Percentiles rank a stretch among this genome's conserved stretches.
Conservation (phyloP, 1,140 invertebrate genomes). For the Drosophila azteca region DNA sequence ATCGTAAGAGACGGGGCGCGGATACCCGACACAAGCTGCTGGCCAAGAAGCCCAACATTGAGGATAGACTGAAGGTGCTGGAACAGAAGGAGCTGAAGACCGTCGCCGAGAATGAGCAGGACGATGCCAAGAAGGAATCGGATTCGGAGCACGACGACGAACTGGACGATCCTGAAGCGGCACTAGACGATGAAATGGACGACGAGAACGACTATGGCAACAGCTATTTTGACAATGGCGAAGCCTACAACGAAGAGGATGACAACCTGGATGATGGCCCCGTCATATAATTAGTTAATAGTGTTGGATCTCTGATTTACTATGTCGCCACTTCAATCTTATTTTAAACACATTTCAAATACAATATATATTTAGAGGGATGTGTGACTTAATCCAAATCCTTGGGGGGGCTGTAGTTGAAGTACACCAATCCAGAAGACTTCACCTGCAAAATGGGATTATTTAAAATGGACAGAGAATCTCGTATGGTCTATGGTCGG, state of each 20-base stretch:
- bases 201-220: constrained; percentile 91
- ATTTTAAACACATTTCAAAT: constrained; percentile 73
- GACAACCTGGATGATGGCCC: constrained; percentile 93
- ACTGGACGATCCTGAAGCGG: constrained; percentile 74
- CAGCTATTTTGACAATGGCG: constrained; percentile 94
- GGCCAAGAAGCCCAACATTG: constrained; percentile 67
- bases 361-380: constrained; percentile 48
- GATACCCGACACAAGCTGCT: constrained; percentile 39
- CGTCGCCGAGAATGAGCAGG: constrained; percentile 84
- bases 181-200: constrained; percentile 88
- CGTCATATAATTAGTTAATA: constrained; percentile 60
- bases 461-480: background rate
- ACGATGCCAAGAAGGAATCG: constrained; percentile 84
- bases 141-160: constrained; percentile 84
- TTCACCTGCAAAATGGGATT: constrained; percentile 84
- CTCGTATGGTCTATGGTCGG: too few relatives aligned
- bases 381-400: constrained; percentile 84
- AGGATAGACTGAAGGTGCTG: constrained; percentile 84
- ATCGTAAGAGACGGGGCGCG: constrained; percentile 52
- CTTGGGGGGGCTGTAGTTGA: constrained; percentile 86
- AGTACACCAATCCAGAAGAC: constrained; percentile 85
- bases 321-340: constrained; percentile 75
- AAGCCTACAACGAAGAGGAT: constrained; percentile 93
- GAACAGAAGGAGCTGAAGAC: constrained; percentile 86
- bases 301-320: constrained; percentile 68